Base-by-base conservation (phyloP, 2,888 invertebrate genomes). In the Scaptomyza cyrtandrae region DNA sequence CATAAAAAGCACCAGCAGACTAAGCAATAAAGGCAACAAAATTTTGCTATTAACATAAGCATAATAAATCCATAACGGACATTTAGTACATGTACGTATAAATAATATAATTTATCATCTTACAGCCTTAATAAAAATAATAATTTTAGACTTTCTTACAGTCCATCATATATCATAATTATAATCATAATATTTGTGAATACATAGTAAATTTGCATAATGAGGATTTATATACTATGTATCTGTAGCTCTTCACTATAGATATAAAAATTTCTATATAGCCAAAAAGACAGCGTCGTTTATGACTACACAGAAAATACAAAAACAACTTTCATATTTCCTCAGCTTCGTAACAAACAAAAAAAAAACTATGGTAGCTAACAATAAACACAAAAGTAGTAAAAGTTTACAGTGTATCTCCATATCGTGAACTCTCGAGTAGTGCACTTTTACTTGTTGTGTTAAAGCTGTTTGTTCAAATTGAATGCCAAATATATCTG, bases 1-100 rank as follows among this genome's bases (percentile, higher is more conserved):
- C 24, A n/a, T n/a, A n/a, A n/a, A n/a, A n/a, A 35, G 50, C 16
- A 54, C 49, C 44, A 45, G 46, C 16, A 39, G n/a, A 0, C 14
- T 7, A 9, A 46, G 71, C 68, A 59, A 55, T 65, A 81, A 41
- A 54, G 35, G 27, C 37, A 56, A 57, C 54, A 53, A 9, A 41
- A 45, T 44, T 67, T 65, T 69, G 57, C 73, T 73, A 88, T 85
- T 88, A 85, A 83, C 85, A 85, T 85, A 82, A 68, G 81, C 87
- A 83, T 86, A 78, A 66, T 64, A 81, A 80, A 81, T 61, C 78
- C 73, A 83, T 83, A 84, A 78, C 75, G 72, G 75, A 53, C 85
- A 71, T 84, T 82, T 80, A 86, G 78, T 73, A 78, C 55, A 84
- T 86, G 80, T 80, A 75, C 86, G 80, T 86, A 83, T 63, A 83